Evolutionary conservation across 1,140 invertebrate genomes (phyloP).

Genomic region (Zaprionus kolodkinae): DNA sequence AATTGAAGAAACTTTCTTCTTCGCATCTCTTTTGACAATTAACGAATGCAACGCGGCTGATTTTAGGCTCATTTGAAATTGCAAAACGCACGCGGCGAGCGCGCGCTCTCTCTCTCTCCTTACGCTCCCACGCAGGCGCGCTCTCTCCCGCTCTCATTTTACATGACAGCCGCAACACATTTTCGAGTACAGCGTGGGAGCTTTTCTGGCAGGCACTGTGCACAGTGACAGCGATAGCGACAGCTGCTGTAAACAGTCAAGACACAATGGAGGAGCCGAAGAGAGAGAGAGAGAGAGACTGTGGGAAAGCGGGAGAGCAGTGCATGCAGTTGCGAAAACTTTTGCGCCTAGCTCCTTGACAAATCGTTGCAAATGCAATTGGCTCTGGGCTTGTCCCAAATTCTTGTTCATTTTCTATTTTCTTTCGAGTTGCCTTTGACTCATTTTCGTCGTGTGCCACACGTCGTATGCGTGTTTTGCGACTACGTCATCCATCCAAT

Average conservation of each 20-base stretch:
- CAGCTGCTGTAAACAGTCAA: conserved; percentile 74
- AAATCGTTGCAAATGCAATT: conserved; percentile 53
- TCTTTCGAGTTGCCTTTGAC: conserved; percentile 53
- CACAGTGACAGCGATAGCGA: conserved; percentile 33
- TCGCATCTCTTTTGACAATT: background rate
- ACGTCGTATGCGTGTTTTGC: conserved; percentile 75
- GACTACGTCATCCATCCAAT: conserved; percentile 68
- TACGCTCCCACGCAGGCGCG: conserved; percentile 59
- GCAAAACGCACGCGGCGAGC: conserved; percentile 50
- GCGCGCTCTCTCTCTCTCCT: background rate
- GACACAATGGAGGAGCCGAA: conserved; percentile 23
- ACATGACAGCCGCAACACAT: conserved; percentile 70
- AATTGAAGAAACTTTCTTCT: conserved; percentile 7
- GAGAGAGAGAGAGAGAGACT: background rate
- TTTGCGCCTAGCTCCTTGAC: conserved; percentile 12
- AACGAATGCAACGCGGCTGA: conserved; percentile 55
- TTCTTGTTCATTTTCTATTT: conserved; percentile 15
- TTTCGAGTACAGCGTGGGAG: conserved; percentile 66
- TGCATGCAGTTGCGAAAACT: conserved; percentile 36
- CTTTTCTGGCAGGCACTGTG: conserved; percentile 38
- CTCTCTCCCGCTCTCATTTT: conserved; percentile 9
- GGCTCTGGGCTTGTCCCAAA: conserved; percentile 58
- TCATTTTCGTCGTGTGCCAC: conserved; percentile 69
- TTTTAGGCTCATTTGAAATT: conserved; percentile 45
- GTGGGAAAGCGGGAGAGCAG: background rate